These are phyloP conservation scores for Collichthys lucidus DNA, from an alignment of 2,113 vertebrate genomes.

Conservation along the genomic window DNA sequence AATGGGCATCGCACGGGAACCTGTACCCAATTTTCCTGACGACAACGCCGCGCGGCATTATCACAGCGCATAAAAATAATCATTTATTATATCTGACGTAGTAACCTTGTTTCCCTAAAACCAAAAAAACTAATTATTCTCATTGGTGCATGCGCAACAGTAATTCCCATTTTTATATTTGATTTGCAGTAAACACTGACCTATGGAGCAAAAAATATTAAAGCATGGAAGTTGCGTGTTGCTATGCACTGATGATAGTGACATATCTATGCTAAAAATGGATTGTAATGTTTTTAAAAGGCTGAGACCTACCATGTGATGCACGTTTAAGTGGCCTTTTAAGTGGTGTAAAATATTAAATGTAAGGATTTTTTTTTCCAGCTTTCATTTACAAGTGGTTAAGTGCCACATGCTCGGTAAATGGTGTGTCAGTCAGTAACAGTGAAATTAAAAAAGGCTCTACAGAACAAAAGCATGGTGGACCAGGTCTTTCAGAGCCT, in stretches of 20 bases:
- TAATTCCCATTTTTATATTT: not conserved
- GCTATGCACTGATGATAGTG: no score
- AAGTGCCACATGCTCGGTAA: not conserved
- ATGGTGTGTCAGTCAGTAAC: not conserved
- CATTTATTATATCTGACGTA: not conserved
- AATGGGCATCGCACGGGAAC: slow-evolving; percentile 42
- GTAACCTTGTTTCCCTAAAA: not conserved
- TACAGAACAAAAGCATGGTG: not conserved
- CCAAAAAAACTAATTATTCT: not conserved
- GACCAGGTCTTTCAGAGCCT: not conserved
- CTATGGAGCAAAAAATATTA: not conserved
- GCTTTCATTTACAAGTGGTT: not conserved
- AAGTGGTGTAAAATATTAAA: not conserved
- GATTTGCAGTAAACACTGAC: not conserved
- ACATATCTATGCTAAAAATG: not conserved
- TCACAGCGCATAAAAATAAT: not conserved
- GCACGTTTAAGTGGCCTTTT: not conserved
- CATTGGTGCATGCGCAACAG: not conserved
- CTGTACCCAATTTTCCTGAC: slow-evolving; percentile 25
- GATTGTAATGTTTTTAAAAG: not conserved
- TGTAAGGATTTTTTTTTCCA: not conserved
- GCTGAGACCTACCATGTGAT: not conserved
- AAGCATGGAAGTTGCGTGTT: not conserved
- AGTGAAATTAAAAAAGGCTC: not conserved
- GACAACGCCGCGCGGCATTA: not conserved